A percentile compares a stretch with the other conserved stretches of the same genome.
These are phyloP conservation scores for Rhabdomys pumilio DNA, from an alignment of 2,797 vertebrate species.

Conservation along the genomic window DNA sequence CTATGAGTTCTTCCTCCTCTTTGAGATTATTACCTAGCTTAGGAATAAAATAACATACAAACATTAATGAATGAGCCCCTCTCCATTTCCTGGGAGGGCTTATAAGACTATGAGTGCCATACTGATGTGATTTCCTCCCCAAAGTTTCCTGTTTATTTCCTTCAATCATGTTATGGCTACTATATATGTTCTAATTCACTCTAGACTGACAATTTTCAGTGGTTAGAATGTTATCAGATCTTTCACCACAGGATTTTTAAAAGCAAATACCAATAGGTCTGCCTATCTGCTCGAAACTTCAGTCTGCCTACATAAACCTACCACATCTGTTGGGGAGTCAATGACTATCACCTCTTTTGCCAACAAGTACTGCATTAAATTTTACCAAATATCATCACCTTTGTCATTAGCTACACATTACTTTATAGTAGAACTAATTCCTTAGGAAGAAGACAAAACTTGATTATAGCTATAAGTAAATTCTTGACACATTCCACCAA, in stretches of 20 bases:
- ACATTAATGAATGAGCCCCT: background rate
- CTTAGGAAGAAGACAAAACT: background rate
- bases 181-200: background rate
- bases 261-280: background rate
- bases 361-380: background rate
- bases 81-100: background rate
- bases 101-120: background rate
- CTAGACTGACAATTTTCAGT: background rate
- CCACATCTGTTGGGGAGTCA: background rate
- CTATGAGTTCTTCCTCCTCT: background rate
- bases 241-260: background rate
- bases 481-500: background rate
- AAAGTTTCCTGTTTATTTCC: background rate
- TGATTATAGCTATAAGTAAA: background rate
- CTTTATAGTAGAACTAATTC: background rate
- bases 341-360: accelerated
- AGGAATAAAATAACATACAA: background rate
- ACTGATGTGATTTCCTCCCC: background rate
- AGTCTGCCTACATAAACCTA: background rate
- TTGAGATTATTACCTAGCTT: background rate
- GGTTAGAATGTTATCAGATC: background rate
- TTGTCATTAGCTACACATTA: background rate
- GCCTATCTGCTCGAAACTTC: background rate
- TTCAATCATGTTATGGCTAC: background rate
- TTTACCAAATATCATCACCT: background rate